phyloP scores from a whole-genome alignment of 2,113 vertebrate species.

The Danio rerio region GRCz12tu NC_133193.1:44919001-44919500 shows the following conservation, averaged over 20 bases:
- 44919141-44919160: not conserved
- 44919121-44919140: not conserved
- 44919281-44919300: not conserved
- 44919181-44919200: not conserved
- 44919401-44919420: constrained; percentile 1
- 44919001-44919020: no score
- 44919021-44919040: no score
- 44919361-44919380: constrained; percentile 15
- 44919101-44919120: not conserved
- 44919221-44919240: not conserved
- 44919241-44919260: not conserved
- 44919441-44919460: constrained; percentile 1
- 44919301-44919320: not conserved
- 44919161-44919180: not conserved
- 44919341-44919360: constrained; percentile 24
- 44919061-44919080: no score
- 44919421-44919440: not conserved
- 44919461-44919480: not conserved
- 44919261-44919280: not conserved
- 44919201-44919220: not conserved
- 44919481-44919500: not conserved
- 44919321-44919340: constrained; percentile 10
- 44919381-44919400: not conserved
- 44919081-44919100: no score
- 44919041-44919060: no score